Evolutionary conservation across 2,113 vertebrate genomes (phyloP), one percentile per base, ranked within the genome.

Genomic region (Drymodes brunneopygia): DNA sequence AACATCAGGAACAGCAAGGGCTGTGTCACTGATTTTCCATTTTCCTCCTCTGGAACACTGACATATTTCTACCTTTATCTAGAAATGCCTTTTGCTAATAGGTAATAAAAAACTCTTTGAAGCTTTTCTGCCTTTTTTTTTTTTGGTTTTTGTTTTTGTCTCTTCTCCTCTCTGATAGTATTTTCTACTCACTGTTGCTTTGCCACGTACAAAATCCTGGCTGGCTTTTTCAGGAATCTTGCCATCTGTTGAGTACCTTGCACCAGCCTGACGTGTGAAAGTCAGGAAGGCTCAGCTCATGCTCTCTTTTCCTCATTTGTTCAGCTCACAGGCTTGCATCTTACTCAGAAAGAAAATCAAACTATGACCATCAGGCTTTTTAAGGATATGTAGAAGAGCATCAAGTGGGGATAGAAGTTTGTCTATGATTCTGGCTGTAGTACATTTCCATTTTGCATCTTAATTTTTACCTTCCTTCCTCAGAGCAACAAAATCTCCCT

Each of bases 181-280:
- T 94, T 95, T 95, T 92, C 31, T 95, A n/a, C 47, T 90, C 57
- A n/a, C 66, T 79, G 44, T 57, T 71, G 61, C 57, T 85, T 94
- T 74, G 65, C 92, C 57, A 10, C 12, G 45, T 69, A 48, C 88
- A 86, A 48, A 96, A 40, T 29, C 36, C 57, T 83, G 91, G 21
- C 66, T 82, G 91, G 19, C 62, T 92, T 85, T 95, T 92, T 94
- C 80, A 80, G 86, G 71, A 82, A n/a, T 95, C 54, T 80, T 90
- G 67, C 93, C 91, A 88, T 96, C 91, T 95, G 83, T 57, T 92
- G 71, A 77, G 86, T 94, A 77, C 80, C 83, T 94, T 65, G 45
- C 86, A 79, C 53, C 40, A 92, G 31, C 86, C 44, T 61, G 44
- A 88, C 3, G 71, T 92, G 88, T n/a, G 82, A 94, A 90, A 95